phyloP scores from a whole-genome alignment of 2,888 invertebrate species.

The Neoascia interrupta region DNA sequence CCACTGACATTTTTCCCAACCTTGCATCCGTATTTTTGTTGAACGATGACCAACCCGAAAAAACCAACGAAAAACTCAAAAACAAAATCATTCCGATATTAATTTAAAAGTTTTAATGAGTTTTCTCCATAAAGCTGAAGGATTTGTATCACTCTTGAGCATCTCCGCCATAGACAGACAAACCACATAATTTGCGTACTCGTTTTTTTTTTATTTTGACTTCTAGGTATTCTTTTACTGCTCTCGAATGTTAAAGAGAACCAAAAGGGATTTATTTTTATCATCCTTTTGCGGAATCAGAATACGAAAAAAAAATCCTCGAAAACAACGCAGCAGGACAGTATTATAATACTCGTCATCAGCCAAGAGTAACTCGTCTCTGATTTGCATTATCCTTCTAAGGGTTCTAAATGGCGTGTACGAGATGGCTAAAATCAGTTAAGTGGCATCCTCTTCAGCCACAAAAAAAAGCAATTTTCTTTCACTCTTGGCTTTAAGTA shows the following conservation, averaged over 20 bases:
- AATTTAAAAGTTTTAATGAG: constrained; percentile 69
- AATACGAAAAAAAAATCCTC: constrained; percentile 5
- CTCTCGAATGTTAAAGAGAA: not conserved
- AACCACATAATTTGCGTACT: constrained; percentile 21
- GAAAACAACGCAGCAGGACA: constrained; percentile 28
- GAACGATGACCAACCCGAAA: not conserved
- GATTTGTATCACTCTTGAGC: constrained; percentile 63
- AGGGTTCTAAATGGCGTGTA: constrained; percentile 64
- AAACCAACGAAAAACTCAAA: not conserved
- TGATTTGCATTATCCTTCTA: constrained; percentile 67
- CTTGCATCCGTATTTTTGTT: constrained; percentile 26
- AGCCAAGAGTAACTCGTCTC: constrained; percentile 55
- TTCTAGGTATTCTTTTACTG: not conserved
- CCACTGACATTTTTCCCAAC: constrained; percentile 42
- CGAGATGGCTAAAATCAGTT: constrained; percentile 55
- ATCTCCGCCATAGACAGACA: constrained; percentile 34
- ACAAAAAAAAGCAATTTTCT: not conserved
- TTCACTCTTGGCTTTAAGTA: not conserved
- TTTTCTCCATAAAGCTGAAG: constrained; percentile 60
- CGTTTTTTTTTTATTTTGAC: constrained; percentile 10
- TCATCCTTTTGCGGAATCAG: constrained; percentile 11
- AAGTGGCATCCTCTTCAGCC: constrained; percentile 40
- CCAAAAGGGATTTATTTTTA: constrained; percentile 35
- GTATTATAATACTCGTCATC: constrained; percentile 52
- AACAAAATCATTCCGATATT: constrained; percentile 56